Evolutionary conservation across 2,888 invertebrate species (phyloP).

Genomic region (Acrocyrtus sp.): DNA sequence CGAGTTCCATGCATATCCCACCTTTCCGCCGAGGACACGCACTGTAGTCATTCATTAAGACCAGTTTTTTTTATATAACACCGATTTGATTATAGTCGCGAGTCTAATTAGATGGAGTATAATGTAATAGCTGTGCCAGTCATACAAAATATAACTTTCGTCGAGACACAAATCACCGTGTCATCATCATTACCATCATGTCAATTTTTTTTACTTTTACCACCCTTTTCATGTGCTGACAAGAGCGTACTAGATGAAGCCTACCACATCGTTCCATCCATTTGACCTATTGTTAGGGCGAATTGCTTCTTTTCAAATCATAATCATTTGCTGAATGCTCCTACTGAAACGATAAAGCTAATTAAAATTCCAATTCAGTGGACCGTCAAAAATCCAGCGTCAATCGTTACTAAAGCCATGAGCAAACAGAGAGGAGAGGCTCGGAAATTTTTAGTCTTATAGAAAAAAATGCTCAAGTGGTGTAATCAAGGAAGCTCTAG

Average conservation of each 20-base stretch:
- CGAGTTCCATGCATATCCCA: not conserved
- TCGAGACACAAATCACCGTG: constrained; percentile 53
- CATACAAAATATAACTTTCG: constrained; percentile 15
- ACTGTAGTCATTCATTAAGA: not conserved
- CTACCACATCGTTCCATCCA: not conserved
- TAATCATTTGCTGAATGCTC: not conserved
- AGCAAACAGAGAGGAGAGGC: not conserved
- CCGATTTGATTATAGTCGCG: constrained; percentile 11
- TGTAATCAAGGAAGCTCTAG: constrained; percentile 32
- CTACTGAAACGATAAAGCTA: constrained; percentile 40
- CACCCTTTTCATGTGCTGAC: not conserved
- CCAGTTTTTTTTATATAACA: not conserved
- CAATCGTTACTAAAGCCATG: not conserved
- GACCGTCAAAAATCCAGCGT: constrained; percentile 30
- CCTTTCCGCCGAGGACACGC: not conserved
- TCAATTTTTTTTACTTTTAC: not conserved
- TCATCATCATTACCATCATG: constrained; percentile 42
- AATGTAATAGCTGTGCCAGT: too few species aligned
- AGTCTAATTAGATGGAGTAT: constrained; percentile 51
- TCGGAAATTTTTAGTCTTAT: constrained; percentile 27
- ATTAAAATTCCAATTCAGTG: constrained; percentile 52
- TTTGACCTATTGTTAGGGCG: too few species aligned
- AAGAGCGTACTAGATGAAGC: too few species aligned
- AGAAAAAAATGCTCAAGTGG: not conserved
- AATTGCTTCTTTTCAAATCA: too few species aligned